These are phyloP conservation scores for Ceratina australensis DNA, from an alignment of 1,140 invertebrate species.

Conservation along the genomic window DNA sequence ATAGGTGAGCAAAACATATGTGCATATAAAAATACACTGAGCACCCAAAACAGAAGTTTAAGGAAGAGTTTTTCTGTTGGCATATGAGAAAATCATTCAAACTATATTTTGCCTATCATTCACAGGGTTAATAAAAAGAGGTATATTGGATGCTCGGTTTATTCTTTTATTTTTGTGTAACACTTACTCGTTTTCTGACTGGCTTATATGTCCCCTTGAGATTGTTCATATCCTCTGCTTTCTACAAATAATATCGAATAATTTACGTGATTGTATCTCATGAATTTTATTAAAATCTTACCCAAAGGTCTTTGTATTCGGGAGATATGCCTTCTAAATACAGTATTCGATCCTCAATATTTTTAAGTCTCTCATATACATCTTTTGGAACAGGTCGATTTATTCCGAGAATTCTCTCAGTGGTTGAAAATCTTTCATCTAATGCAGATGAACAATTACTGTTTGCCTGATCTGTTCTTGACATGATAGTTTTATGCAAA, in stretches of 20 bases:
- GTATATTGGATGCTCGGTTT: too few species aligned
- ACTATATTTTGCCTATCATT: neutral
- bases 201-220: slow-evolving; percentile 46
- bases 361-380: slow-evolving; percentile 83
- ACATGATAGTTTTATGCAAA: slow-evolving; percentile 37
- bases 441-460: slow-evolving; percentile 73
- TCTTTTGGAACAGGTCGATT: slow-evolving; percentile 80
- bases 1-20: neutral
- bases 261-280: neutral
- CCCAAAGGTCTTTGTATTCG: slow-evolving; percentile 85
- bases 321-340: slow-evolving; percentile 85
- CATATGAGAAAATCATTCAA: neutral
- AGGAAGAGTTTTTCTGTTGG: too few species aligned
- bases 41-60: too few species aligned
- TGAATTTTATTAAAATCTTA: slow-evolving; percentile 65
- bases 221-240: slow-evolving; percentile 32
- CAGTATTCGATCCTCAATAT: slow-evolving; percentile 84
- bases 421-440: slow-evolving; percentile 81
- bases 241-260: slow-evolving; percentile 11
- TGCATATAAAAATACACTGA: too few species aligned
- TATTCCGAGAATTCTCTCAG: slow-evolving; percentile 81
- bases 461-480: slow-evolving; percentile 3
- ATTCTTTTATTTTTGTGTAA: neutral
- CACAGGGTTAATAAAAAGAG: too few species aligned
- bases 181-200: slow-evolving; percentile 62